A percentile compares a stretch with the other conserved stretches of the same genome.
phyloP scores from a whole-genome alignment of 2,888 invertebrate species.

The Synanthedon formicaeformis region DNA sequence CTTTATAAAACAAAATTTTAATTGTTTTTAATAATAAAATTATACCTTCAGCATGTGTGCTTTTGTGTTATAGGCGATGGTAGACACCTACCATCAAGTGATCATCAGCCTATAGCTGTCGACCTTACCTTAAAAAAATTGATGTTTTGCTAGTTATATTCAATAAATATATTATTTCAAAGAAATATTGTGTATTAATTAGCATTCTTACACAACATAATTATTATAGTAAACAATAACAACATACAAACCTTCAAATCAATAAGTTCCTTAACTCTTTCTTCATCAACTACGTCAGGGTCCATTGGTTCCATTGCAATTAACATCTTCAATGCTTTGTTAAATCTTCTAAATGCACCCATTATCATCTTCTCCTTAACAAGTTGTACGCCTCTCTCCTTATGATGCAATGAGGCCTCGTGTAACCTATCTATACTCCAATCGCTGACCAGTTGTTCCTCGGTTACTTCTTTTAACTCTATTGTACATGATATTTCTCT shows the following conservation, averaged over 20 bases:
- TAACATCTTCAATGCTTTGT: conserved; percentile 78
- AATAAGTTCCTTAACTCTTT: conserved; percentile 61
- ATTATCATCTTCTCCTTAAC: conserved; percentile 72
- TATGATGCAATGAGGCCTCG: conserved; percentile 59
- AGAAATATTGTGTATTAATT: no score
- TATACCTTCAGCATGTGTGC: no score
- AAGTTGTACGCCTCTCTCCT: conserved; percentile 72
- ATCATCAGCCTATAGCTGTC: no score
- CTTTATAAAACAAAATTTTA: no score
- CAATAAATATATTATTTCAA: no score
- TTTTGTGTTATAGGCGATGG: no score
- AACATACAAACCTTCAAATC: conserved; percentile 50
- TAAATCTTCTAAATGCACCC: conserved; percentile 81
- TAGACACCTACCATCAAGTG: no score
- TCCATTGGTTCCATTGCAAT: conserved; percentile 72
- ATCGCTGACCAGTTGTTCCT: conserved; percentile 63
- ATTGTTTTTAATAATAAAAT: no score
- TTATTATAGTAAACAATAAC: no score
- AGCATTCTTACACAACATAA: no score
- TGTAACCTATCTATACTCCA: conserved; percentile 70
- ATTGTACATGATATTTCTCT: conserved; percentile 49
- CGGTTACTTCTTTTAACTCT: conserved; percentile 47
- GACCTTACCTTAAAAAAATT: no score
- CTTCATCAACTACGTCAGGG: conserved; percentile 60
- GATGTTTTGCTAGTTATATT: no score